Percentiles rank a stretch among this genome's conserved stretches.
These are phyloP conservation scores for Heliconius cydno DNA, from an alignment of 2,888 invertebrate species.

Conservation along the genomic window DNA sequence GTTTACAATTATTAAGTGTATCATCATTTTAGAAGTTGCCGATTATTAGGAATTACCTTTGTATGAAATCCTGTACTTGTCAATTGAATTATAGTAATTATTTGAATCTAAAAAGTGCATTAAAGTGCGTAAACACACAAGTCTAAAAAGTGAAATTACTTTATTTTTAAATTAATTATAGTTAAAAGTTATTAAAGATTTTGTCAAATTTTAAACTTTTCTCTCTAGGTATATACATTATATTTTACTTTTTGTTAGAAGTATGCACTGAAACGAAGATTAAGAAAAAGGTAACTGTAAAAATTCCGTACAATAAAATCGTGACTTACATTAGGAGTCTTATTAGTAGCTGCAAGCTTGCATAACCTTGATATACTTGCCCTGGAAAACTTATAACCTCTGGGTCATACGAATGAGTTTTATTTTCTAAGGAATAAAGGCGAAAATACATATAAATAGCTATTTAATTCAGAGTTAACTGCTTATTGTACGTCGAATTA, in stretches of 20 bases:
- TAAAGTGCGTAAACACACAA: too few species aligned
- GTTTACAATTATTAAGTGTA: neutral
- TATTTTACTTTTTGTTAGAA: neutral
- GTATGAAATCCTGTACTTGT: neutral
- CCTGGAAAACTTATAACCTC: conserved; percentile 29
- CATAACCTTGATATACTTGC: conserved; percentile 49
- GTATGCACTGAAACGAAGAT: neutral
- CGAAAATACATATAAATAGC: neutral
- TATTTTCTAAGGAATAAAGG: conserved; percentile 15
- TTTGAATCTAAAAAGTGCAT: too few species aligned
- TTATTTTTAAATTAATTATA: neutral
- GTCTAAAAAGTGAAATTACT: neutral
- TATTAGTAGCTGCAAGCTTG: conserved; percentile 52
- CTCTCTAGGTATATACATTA: neutral
- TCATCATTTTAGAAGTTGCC: too few species aligned
- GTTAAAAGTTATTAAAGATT: neutral
- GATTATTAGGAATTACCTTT: neutral
- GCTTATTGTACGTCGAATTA: conserved; percentile 37
- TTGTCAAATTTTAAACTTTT: neutral
- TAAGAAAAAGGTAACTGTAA: conserved; percentile 41
- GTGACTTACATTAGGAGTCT: conserved; percentile 50
- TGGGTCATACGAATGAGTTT: conserved; percentile 1
- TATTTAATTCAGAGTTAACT: conserved; percentile 11
- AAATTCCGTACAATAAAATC: conserved; percentile 48
- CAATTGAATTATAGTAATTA: neutral